Evolutionary conservation across 2,888 invertebrate genomes (phyloP).

Genomic region (Stenotaenia linearis): DNA sequence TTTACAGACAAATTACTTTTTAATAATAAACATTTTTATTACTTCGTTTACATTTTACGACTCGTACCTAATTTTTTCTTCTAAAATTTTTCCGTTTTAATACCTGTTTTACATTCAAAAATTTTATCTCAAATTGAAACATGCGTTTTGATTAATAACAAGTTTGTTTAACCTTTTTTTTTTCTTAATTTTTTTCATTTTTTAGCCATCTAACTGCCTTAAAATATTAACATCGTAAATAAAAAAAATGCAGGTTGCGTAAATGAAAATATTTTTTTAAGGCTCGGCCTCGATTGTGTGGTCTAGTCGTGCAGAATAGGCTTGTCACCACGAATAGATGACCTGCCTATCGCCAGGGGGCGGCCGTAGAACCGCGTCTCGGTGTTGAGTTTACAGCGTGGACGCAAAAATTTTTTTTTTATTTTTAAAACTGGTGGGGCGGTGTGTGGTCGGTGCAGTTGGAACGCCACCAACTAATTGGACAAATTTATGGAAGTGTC

Average conservation of each 20-base stretch:
- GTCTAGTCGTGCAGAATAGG: conserved; percentile 26
- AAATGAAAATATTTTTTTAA: background rate
- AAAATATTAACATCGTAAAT: background rate
- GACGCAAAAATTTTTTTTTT: background rate
- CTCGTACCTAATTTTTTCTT: background rate
- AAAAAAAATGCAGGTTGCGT: background rate
- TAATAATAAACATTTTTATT: background rate
- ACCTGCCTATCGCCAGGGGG: conserved; percentile 24
- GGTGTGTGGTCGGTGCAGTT: conserved; percentile 26
- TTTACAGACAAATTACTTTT: background rate
- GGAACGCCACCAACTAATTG: conserved; percentile 28
- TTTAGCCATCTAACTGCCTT: background rate
- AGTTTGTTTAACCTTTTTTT: background rate
- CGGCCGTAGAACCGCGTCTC: conserved; percentile 8
- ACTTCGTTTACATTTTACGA: background rate
- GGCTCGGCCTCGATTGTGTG: conserved; percentile 13
- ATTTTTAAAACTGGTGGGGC: background rate
- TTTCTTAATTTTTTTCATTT: too few relatives aligned
- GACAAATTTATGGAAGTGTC: conserved; percentile 29
- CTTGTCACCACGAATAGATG: conserved; percentile 26
- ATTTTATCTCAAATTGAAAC: background rate
- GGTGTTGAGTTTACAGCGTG: conserved; percentile 12
- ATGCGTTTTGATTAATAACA: background rate
- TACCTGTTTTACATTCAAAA: background rate
- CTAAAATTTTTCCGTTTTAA: background rate